Base-by-base conservation (phyloP, 2,113 vertebrate species). In the Clarias gariepinus region DNA sequence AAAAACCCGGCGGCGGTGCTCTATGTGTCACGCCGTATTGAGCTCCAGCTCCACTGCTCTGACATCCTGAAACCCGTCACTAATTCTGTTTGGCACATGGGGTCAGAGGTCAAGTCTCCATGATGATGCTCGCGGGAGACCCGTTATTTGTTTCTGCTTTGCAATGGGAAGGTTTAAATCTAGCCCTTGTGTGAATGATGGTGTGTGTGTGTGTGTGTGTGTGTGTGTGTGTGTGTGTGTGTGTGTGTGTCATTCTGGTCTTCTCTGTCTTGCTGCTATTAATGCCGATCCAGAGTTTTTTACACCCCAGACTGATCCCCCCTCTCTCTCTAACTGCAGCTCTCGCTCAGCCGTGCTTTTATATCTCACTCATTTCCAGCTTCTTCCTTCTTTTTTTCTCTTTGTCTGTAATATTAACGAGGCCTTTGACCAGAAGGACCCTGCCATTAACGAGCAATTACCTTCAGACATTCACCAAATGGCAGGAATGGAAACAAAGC, bases 381-480 rank as follows among this genome's bases (percentile, higher is more conserved):
- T 78, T 71, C 89, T 93, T 92, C 85, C 55, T 86, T 92, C 85
- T 53, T 86, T 91, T 68, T 16, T 63, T 64, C 53, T 78, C 81
- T 53, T 16, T 19, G 88, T 87, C 80, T 64, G 80, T 88, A 88
- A 76, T 88, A 90, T 92, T 91, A 92, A 91, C 90, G 91, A 91
- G 87, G 89, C 58, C 69, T 87, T 89, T 91, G 86, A 85, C 30
- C 88, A 82, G 84, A 82, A 83, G 82, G 90, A 90, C 36, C 47
- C 73, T 60, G 82, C 82, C 90, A 89, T 91, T 92, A 92, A 90
- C 91, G 86, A 60, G 58, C 73, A 87, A 89, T 92, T 91, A 91
- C 83, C 63, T 68, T 60, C 83, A 85, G 79, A 87, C 69, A 68
- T 84, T 88, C 86, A 90, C 77, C 57, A 93, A 89, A 87, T 86